Conservation (phyloP, 2,113 vertebrate species). For the Petaurus breviceps region DNA sequence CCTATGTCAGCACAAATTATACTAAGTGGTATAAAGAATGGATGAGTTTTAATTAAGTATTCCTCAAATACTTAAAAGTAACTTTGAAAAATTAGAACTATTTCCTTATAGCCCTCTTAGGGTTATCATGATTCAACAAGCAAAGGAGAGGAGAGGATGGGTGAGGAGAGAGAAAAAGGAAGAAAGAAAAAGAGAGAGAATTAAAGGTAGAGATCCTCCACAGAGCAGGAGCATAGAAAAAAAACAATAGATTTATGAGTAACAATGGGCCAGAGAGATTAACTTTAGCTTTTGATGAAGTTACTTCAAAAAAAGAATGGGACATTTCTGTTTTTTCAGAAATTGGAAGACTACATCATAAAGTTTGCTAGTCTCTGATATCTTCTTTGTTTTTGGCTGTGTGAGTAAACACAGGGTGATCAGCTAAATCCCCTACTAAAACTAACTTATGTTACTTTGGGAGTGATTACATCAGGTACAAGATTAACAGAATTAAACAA, state of each 20-base stretch:
- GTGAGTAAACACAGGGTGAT: not conserved
- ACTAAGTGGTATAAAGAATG: constrained; percentile 39
- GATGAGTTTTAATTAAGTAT: constrained; percentile 47
- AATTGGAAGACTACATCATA: not conserved
- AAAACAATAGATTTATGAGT: not conserved
- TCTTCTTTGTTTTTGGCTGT: not conserved
- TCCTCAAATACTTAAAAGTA: not conserved
- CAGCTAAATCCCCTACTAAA: constrained; percentile 8
- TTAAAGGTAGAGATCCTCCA: not conserved
- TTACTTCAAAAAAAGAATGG: constrained; percentile 16
- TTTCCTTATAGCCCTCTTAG: not conserved
- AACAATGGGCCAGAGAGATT: not conserved
- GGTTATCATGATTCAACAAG: not conserved
- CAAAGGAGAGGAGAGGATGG: not conserved
- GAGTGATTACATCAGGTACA: constrained; percentile 28
- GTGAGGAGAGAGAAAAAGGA: not conserved
- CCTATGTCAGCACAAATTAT: not conserved
- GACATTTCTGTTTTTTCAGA: not conserved
- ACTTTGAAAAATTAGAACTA: not conserved
- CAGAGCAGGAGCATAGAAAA: not conserved
- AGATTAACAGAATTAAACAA: constrained; percentile 29
- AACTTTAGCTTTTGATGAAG: not conserved
- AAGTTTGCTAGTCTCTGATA: not conserved
- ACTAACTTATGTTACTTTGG: constrained; percentile 13
- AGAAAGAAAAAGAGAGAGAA: not conserved